Conservation (phyloP, 2,888 invertebrate genomes). For the Heliothis peltigera region DNA sequence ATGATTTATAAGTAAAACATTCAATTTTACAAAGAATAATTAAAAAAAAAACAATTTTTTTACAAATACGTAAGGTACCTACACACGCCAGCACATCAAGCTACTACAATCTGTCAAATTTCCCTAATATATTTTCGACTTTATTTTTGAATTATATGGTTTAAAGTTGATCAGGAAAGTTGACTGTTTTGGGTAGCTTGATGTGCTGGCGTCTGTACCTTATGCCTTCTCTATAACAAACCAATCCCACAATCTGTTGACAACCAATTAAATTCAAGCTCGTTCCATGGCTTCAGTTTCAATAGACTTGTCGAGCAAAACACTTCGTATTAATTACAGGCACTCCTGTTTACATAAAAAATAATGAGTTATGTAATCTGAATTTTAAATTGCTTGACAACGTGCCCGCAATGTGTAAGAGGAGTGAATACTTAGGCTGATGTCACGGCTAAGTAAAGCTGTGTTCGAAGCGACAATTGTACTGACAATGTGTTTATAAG, state of each 20-base stretch:
- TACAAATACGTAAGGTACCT: too few species aligned
- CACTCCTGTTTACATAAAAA: conserved; percentile 44
- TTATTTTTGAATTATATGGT: too few species aligned
- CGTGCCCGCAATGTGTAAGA: conserved; percentile 55
- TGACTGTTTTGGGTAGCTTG: too few species aligned
- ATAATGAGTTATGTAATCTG: conserved; percentile 55
- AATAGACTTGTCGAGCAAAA: conserved; percentile 9
- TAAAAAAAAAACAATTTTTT: too few species aligned
- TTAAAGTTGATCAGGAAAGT: too few species aligned
- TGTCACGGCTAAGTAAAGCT: conserved; percentile 50
- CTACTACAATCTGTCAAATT: too few species aligned
- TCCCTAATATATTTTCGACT: too few species aligned
- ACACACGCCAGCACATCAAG: too few species aligned
- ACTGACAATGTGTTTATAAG: conserved; percentile 18
- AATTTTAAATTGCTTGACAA: conserved; percentile 51
- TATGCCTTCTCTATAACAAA: background rate
- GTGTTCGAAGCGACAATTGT: conserved; percentile 37
- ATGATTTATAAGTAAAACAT: too few species aligned
- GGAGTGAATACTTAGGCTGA: conserved; percentile 44
- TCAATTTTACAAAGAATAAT: too few species aligned
- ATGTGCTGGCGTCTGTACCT: too few species aligned
- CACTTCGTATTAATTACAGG: conserved; percentile 41
- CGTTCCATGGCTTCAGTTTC: background rate
- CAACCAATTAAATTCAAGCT: background rate
- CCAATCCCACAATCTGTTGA: background rate